phyloP scores from a whole-genome alignment of 1,140 invertebrate genomes.

The Lepidurus couesii region DNA sequence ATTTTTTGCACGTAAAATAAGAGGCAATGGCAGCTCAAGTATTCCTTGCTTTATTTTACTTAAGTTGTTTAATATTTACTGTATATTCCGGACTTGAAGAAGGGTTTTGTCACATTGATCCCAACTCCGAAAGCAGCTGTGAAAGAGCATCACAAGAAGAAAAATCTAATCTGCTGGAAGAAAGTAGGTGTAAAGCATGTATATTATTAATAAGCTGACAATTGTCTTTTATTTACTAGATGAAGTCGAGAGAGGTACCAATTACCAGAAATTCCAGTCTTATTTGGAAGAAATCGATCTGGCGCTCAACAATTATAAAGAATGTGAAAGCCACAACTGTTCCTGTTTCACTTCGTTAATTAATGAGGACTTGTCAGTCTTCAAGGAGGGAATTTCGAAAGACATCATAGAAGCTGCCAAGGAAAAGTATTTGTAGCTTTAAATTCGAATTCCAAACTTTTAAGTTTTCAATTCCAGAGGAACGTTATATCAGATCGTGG shows the following conservation, averaged over 20 bases:
- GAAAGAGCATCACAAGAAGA: not conserved
- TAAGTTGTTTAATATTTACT: not conserved
- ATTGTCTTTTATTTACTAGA: not conserved
- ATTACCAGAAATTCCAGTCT: not conserved
- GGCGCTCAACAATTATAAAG: conserved; percentile 11
- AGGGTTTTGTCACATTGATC: not conserved
- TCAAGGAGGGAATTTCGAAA: conserved; percentile 62
- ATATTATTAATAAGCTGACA: not conserved
- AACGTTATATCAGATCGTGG: conserved; percentile 78
- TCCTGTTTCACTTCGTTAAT: conserved; percentile 59
- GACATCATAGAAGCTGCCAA: conserved; percentile 56
- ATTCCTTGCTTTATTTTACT: not conserved
- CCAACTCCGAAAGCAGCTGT: not conserved
- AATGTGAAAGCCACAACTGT: conserved; percentile 36
- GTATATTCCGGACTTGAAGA: not conserved
- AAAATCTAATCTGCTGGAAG: not conserved
- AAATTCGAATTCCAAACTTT: conserved; percentile 9
- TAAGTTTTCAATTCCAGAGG: conserved; percentile 50
- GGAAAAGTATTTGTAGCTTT: conserved; percentile 49
- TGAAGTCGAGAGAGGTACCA: not conserved
- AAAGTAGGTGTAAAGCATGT: not conserved
- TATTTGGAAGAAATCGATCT: not conserved
- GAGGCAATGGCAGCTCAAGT: not conserved
- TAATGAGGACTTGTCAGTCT: conserved; percentile 60
- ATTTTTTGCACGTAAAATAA: too few species aligned